Base-by-base conservation (phyloP, 23 tunicate species). In the Halocynthia roretzi region DNA sequence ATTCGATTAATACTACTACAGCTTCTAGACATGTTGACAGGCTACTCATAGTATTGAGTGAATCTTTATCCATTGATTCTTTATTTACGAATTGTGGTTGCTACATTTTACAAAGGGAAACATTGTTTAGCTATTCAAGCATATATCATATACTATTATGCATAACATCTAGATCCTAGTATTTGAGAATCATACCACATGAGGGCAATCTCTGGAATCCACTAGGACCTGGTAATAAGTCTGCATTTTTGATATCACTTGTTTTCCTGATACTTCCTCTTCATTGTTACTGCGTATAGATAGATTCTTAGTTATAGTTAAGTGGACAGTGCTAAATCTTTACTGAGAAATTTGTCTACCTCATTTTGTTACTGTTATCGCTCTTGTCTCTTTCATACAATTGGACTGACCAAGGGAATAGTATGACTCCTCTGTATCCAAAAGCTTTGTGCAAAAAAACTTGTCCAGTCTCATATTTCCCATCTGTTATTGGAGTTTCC, bases 181-280 rank as follows among this genome's bases (percentile, higher is more conserved):
- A 31, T 31, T 31, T 31, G 52, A 20, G 23, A 20, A 10, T 54
- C 83, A 50, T 81, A 77, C 85, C 67, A 83, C 52, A 53, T 72
- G 65, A 11, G 83, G 60, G 31, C 83, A 70, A 68, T 92, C 98
- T 71, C 98, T 83, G 9, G 87, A 23, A 75, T 92, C 98, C 60
- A 92, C 77, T 12, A 92, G 56, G 12, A 81, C 92, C 80, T 92
- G 98, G 68, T 92, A 92, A 79, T 86, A 92, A 1, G 92, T 92
- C 56, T 79, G 75, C 7, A 75, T 67, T 20, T 61, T 77, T 71
- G 87, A 82, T 64, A 67, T 53, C 65, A 72, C 53, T 85, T 85
- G 77, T 71, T 56, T 68, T 53, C 76, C 76, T 48, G 63, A 56
- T 68, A 77, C 23, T 4, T 40, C 56, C 14, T 80, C 80, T 56